Base-by-base conservation (phyloP, 1,140 invertebrate genomes). In the Eubasilissa regina region DNA sequence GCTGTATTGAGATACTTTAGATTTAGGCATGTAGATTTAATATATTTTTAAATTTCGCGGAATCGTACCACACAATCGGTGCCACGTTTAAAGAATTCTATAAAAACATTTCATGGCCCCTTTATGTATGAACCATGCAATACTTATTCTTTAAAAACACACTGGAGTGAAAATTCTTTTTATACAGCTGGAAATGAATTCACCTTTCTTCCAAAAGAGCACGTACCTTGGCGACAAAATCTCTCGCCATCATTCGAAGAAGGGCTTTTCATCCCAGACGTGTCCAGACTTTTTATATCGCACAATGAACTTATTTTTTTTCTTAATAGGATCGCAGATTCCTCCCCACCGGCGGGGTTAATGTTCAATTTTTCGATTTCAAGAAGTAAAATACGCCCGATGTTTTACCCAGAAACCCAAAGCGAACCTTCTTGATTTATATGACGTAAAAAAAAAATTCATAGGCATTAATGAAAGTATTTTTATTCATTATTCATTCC, bases 271-370 rank as follows among this genome's bases (percentile, higher is more conserved):
- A 68, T 45, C 64, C 64, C 43, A 15, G 15, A 68, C 64, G 64
- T 68, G 64, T 68, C 44, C 64, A 47, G 64, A 68, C 64, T 68
- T 47, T 68, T 48, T 68, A 68, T 68, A 11, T 68, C 44, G 19
- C 44, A 47, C 64, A 68, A 68, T 68, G 64, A 68, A 68, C n/a
- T 68, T 68, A 68, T 68, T 68, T 68, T 68, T 64, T 68, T 51
- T 68, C 35, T 21, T 68, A 68, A 68, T 47, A n/a, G 43, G 43
- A 45, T 68, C 60, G 35, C 19, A 19, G 60, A 64, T 25, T 64
- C 60, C 35, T 64, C 35, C 35, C 60, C 25, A 35, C 25, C 25
- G 25, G 25, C 25, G 25, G 25, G 25, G 6, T 35, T 35, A 35
- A 35, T 35, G 25, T 35, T 35, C 25, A 35, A 35, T 35, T 35